Evolutionary conservation across 2,113 vertebrate species (phyloP).

Genomic region (Columba janthina): DNA sequence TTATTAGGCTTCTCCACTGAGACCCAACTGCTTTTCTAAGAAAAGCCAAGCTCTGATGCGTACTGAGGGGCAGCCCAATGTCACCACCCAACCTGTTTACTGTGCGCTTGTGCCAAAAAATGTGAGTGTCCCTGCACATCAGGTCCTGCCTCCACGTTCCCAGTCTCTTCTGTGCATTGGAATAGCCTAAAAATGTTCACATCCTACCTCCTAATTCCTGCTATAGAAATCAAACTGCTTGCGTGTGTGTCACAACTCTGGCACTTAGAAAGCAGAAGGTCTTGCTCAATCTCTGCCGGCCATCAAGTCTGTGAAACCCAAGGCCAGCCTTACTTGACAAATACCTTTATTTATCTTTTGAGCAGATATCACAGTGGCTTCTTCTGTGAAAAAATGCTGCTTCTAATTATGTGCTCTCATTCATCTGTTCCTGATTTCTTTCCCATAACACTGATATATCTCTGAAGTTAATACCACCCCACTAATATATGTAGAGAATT

Average conservation of each 20-base stretch:
- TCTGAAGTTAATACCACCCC: neutral
- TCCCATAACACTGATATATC: neutral
- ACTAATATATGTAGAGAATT: neutral
- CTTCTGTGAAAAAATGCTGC: neutral
- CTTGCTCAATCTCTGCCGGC: neutral
- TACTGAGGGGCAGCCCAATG: neutral
- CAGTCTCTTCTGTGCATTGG: neutral
- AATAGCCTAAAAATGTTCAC: neutral
- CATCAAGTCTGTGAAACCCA: neutral
- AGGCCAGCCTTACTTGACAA: neutral
- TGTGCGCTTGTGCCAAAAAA: neutral
- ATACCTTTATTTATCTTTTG: fast-evolving
- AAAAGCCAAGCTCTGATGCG: neutral
- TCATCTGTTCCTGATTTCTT: neutral
- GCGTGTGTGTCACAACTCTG: neutral
- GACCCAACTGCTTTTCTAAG: neutral
- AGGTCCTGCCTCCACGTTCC: neutral
- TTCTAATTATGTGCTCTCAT: neutral
- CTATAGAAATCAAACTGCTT: neutral
- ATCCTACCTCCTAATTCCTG: neutral
- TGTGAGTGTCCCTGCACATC: neutral
- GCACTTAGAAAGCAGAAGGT: neutral
- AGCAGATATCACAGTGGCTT: neutral
- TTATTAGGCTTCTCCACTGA: neutral
- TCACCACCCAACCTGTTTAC: neutral